Conservation (phyloP, 37 sponge, comb jelly and placozoan genomes). For the Geodia barretti region DNA sequence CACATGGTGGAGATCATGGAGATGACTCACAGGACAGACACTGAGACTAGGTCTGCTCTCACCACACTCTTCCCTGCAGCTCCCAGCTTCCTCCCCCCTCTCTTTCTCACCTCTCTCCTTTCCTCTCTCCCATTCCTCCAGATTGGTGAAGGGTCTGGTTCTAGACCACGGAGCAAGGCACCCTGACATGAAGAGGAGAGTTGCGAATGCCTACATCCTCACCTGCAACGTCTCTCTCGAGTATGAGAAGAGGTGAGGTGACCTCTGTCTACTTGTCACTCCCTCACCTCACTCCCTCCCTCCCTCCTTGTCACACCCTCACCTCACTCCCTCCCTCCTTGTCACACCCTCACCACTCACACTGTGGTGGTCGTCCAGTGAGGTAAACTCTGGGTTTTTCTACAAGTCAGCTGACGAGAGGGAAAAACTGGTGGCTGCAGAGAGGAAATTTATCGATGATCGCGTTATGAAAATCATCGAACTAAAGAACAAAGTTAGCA, state of each 20-base stretch:
- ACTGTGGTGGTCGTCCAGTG: constrained; percentile 54
- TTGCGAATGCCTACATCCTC: constrained; percentile 92
- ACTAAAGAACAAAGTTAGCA: constrained; percentile 85
- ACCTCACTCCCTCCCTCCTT: neutral
- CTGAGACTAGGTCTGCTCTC: constrained; percentile 81
- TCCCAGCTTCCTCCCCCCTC: constrained; percentile 3
- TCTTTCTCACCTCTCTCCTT: neutral
- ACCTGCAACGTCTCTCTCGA: constrained; percentile 99
- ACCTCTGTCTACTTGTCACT: neutral
- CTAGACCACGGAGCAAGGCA: constrained; percentile 98
- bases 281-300: neutral
- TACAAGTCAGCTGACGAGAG: constrained; percentile 95
- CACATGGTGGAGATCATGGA: constrained; percentile 99
- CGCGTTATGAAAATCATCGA: constrained; percentile 90
- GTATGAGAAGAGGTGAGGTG: constrained; percentile 95
- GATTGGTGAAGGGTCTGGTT: constrained; percentile 91
- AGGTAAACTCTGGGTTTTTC: constrained; percentile 94
- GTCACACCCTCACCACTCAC: neutral
- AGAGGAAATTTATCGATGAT: constrained; percentile 94
- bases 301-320: neutral
- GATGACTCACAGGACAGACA: constrained; percentile 96
- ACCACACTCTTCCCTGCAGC: too few relatives aligned
- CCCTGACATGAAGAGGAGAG: constrained; percentile 95
- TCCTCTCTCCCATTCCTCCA: constrained; percentile 11
- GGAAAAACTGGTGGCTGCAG: constrained; percentile 94